Evolutionary conservation across 2,113 vertebrate genomes (phyloP), one percentile per base, ranked within the genome.

Genomic region (Clarias batrachus): DNA sequence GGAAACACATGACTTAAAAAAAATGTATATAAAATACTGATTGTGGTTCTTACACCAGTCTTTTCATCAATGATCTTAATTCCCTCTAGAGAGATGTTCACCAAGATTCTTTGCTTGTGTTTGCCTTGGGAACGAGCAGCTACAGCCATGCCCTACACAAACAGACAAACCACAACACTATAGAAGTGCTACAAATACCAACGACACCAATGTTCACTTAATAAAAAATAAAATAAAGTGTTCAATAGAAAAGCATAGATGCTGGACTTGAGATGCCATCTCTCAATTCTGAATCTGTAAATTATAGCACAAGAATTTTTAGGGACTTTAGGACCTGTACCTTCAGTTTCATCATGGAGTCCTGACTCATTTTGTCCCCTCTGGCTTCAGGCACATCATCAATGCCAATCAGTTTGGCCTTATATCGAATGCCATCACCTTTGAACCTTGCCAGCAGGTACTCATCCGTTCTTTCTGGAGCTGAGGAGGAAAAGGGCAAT

Each of bases 341-440:
- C 97, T 99, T 99, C 0, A 99, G 94, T 85, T 99, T 99, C 98
- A 99, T 99, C 98, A 99, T 99, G 76, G 98, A 98, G 92, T 99
- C 97, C 87, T 99, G 98, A 91, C 97, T 97, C 98, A 99, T 99
- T 93, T 98, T 98, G 90, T 99, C 98, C 80, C 98, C 98, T 92
- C 97, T 94, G 89, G 98, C 95, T 79, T 98, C 96, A 0, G 96
- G 92, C 25, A 99, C 97, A 65, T 99, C 97, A 89, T 98, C 97
- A 37, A 98, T 93, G 14, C 98, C 98, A 11, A 99, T 99, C 12
- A 99, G 91, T 89, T 99, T 99, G 91, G 96, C 98, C 91, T 99
- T 99, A 92, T 99, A 99, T 91, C 95, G 95, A 83, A 99, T 94
- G 9, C 98, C 98, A 89, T 99, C 97, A 27, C 97, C 97, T 92